A percentile compares a stretch with the other conserved stretches of the same genome.
Conservation (phyloP, 1,140 invertebrate species). For the Aphaenogaster rudis region DNA sequence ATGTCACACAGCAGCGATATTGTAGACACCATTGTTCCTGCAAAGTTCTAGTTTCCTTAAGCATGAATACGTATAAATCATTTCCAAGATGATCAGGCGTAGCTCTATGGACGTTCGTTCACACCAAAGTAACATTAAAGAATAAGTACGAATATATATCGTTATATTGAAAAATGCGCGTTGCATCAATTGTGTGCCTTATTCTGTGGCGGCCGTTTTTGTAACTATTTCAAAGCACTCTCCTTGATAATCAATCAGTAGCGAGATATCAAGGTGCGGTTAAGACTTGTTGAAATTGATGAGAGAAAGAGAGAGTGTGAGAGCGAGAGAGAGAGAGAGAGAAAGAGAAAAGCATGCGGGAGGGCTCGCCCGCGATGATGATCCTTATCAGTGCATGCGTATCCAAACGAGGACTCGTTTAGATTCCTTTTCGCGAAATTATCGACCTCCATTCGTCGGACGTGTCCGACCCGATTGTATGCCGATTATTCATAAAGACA, state of each 20-base stretch:
- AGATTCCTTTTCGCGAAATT: conserved; percentile 65
- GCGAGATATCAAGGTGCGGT: conserved; percentile 34
- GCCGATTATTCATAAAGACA: conserved; percentile 73
- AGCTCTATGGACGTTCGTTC: conserved; percentile 64
- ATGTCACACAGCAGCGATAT: conserved; percentile 74
- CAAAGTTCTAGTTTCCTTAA: conserved; percentile 75
- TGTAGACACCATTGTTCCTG: conserved; percentile 77
- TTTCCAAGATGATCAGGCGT: conserved; percentile 68
- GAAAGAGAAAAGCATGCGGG: conserved; percentile 19
- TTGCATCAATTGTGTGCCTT: conserved; percentile 87
- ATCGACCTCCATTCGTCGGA: conserved; percentile 57
- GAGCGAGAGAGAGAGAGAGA: conserved; percentile 6
- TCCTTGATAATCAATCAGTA: conserved; percentile 60
- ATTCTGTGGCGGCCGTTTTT: conserved; percentile 87
- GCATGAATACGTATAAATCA: conserved; percentile 68
- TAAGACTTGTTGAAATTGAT: conserved; percentile 62
- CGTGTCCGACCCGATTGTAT: conserved; percentile 56
- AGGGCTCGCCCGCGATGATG: background rate
- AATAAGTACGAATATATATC: conserved; percentile 76
- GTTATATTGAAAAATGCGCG: conserved; percentile 82
- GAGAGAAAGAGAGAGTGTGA: conserved; percentile 17
- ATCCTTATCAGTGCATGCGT: conserved; percentile 72
- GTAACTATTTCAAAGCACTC: conserved; percentile 81
- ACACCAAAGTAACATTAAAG: conserved; percentile 72
- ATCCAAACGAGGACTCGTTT: conserved; percentile 47